Percentiles rank a stretch among this genome's conserved stretches.
Conservation (phyloP, 2,113 vertebrate genomes). For the Amphiprion ocellaris region DNA sequence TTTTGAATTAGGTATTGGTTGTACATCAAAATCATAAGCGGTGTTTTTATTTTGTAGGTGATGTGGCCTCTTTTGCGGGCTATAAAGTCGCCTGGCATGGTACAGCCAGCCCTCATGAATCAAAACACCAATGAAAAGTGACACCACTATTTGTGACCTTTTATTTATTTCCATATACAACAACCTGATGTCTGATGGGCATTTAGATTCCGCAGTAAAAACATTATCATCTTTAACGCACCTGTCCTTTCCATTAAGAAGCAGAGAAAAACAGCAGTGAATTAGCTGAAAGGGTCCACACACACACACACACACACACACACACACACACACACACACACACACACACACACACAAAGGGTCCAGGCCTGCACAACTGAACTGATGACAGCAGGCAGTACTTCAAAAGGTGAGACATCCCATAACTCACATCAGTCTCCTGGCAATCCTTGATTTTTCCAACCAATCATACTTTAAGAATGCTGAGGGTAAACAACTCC, state of each 20-base stretch:
- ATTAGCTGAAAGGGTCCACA: slow-evolving; percentile 35
- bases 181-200: slow-evolving; percentile 30
- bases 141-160: slow-evolving; percentile 2
- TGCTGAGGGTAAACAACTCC: slow-evolving; percentile 77
- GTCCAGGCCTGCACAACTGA: slow-evolving; percentile 63
- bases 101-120: background rate
- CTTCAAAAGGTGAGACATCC: slow-evolving; percentile 80
- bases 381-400: slow-evolving; percentile 76
- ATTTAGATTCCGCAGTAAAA: slow-evolving; percentile 53
- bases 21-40: background rate
- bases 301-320: slow-evolving; percentile 12
- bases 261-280: slow-evolving; percentile 67
- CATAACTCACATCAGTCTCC: slow-evolving; percentile 78
- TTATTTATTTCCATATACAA: slow-evolving; percentile 1
- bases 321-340: slow-evolving; percentile 17
- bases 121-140: background rate
- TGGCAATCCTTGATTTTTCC: slow-evolving; percentile 76
- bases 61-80: background rate
- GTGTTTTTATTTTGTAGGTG: background rate
- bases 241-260: slow-evolving; percentile 74
- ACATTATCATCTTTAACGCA: slow-evolving; percentile 59
- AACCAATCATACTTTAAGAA: slow-evolving; percentile 78
- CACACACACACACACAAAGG: slow-evolving; percentile 29
- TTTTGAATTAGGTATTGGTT: background rate
- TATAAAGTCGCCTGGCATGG: background rate